Percentiles rank a stretch among this genome's conserved stretches.
phyloP scores from a whole-genome alignment of 2,113 vertebrate species.

The Oplegnathus fasciatus region DNA sequence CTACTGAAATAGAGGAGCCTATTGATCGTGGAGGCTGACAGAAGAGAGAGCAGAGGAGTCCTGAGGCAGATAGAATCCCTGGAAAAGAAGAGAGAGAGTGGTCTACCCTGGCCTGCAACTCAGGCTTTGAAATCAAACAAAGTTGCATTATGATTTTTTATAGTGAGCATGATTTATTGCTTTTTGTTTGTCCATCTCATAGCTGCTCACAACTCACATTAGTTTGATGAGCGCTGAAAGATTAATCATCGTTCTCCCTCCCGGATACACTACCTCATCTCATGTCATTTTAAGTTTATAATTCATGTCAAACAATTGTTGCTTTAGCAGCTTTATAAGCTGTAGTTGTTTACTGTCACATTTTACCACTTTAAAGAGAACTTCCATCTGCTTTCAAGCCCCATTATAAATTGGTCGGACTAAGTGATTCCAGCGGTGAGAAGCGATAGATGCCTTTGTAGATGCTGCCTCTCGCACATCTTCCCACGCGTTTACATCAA shows the following conservation, averaged over 20 bases:
- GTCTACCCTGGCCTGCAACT: background rate
- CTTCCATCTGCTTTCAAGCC: conserved; percentile 29
- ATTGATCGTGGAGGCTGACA: conserved; percentile 68
- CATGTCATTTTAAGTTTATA: background rate
- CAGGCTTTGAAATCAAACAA: conserved; percentile 21
- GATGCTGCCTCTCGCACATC: conserved; percentile 27
- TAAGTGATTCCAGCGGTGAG: conserved; percentile 43
- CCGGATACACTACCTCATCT: conserved; percentile 5
- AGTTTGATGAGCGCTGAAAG: conserved; percentile 18
- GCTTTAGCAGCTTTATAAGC: conserved; percentile 2
- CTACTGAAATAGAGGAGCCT: conserved; percentile 70
- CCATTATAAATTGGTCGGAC: conserved; percentile 1
- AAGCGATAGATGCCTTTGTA: conserved; percentile 44
- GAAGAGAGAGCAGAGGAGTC: conserved; percentile 17
- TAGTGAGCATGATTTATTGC: background rate
- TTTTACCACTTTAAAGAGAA: conserved; percentile 35
- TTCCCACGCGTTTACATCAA: conserved; percentile 33
- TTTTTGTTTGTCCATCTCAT: background rate
- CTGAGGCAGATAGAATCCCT: conserved; percentile 1
- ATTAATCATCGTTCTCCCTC: conserved; percentile 11
- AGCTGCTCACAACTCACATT: background rate
- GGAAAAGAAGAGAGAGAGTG: background rate
- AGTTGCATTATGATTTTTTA: conserved; percentile 4
- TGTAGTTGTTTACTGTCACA: conserved; percentile 29
- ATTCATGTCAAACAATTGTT: conserved; percentile 12